These are phyloP conservation scores for Amphipoea lucens DNA, from an alignment of 2,888 invertebrate genomes.

Conservation along the genomic window DNA sequence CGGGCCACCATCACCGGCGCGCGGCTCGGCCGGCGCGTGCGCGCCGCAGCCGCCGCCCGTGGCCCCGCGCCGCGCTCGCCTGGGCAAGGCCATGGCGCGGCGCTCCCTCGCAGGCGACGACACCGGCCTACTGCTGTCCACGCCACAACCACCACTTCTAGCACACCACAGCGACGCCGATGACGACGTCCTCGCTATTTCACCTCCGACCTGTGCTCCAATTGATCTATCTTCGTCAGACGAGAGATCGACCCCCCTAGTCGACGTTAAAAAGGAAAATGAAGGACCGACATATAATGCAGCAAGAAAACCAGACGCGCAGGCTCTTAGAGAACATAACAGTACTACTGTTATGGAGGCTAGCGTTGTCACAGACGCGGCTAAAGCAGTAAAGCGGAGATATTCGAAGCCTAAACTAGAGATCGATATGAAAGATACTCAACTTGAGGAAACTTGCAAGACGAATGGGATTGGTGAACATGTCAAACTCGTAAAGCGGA, in stretches of 20 bases:
- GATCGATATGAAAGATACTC: constrained; percentile 87
- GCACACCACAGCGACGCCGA: constrained; percentile 86
- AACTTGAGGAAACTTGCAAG: constrained; percentile 85
- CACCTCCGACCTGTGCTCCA: constrained; percentile 84
- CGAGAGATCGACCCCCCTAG: constrained; percentile 84
- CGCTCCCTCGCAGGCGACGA: constrained; percentile 90
- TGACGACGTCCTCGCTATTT: constrained; percentile 88
- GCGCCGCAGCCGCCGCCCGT: constrained; percentile 90
- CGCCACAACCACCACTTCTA: constrained; percentile 75
- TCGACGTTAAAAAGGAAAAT: constrained; percentile 88
- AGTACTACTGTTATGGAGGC: constrained; percentile 74
- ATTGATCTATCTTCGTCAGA: constrained; percentile 89
- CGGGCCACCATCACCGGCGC: constrained; percentile 93
- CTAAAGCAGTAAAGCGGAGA: constrained; percentile 84
- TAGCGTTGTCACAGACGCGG: constrained; percentile 74
- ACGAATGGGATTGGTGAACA: constrained; percentile 89
- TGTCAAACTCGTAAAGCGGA: constrained; percentile 88
- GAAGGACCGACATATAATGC: constrained; percentile 83
- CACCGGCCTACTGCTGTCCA: constrained; percentile 86
- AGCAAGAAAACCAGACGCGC: constrained; percentile 84
- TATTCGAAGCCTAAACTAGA: constrained; percentile 87
- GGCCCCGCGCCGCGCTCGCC: constrained; percentile 86
- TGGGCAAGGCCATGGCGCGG: constrained; percentile 92
- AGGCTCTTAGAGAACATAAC: constrained; percentile 85
- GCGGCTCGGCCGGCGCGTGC: constrained; percentile 92